A percentile compares a stretch with the other conserved stretches of the same genome.
These are phyloP conservation scores for Mechanitis messenoides DNA, from an alignment of 2,888 invertebrate species.

Conservation along the genomic window DNA sequence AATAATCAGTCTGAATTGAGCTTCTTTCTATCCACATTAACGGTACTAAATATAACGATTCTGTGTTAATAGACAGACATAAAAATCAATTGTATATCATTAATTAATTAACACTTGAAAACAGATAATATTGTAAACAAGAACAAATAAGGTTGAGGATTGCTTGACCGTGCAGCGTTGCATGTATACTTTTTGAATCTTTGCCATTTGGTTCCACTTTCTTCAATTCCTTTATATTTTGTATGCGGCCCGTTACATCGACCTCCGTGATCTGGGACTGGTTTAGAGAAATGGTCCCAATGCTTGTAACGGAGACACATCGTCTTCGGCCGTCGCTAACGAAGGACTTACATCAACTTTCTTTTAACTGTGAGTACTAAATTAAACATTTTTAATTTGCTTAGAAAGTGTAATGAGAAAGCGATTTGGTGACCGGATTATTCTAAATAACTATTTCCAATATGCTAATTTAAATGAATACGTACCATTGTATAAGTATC, in stretches of 20 bases:
- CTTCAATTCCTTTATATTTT: conserved; percentile 46
- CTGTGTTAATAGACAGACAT: too few species aligned
- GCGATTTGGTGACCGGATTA: conserved; percentile 13
- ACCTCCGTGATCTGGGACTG: conserved; percentile 51
- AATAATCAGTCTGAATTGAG: too few species aligned
- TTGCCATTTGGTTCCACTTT: conserved; percentile 31
- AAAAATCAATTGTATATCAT: too few species aligned
- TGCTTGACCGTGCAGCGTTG: neutral
- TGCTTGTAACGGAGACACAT: conserved; percentile 42
- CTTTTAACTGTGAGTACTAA: conserved; percentile 47
- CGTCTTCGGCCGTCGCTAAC: conserved; percentile 41
- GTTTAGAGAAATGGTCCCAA: conserved; percentile 53
- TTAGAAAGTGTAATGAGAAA: conserved; percentile 48
- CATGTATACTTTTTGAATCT: conserved; percentile 2
- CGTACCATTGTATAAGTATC: too few species aligned
- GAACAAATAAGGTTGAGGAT: neutral
- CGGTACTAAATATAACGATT: too few species aligned
- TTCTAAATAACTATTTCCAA: neutral
- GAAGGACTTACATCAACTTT: conserved; percentile 51
- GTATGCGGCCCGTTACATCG: conserved; percentile 67
- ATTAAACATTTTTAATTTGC: conserved; percentile 33
- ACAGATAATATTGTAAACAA: neutral
- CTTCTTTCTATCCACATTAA: too few species aligned
- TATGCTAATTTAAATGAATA: too few species aligned
- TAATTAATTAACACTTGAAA: too few species aligned